Percentiles rank a stretch among this genome's conserved stretches.
phyloP scores from a whole-genome alignment of 2,888 invertebrate species.

The Vesta saturnalis region DNA sequence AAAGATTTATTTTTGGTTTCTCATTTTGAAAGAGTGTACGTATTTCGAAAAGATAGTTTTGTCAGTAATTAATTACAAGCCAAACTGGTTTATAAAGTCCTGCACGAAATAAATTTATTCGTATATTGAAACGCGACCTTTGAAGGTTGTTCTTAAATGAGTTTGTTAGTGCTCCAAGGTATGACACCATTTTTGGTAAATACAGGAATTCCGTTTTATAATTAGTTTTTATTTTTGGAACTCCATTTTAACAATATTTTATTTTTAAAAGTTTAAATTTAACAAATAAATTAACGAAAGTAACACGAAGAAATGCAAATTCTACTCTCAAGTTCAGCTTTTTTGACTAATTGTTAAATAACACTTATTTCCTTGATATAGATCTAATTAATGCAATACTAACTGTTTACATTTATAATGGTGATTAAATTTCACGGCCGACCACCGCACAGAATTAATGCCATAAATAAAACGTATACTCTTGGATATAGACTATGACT shows the following conservation, averaged over 20 bases:
- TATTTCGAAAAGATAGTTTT: neutral
- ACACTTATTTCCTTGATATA: no score
- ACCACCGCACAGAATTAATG: no score
- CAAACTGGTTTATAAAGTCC: conserved; percentile 4
- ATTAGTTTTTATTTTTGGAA: conserved; percentile 6
- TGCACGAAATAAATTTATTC: neutral
- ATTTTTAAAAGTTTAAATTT: neutral
- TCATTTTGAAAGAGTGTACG: neutral
- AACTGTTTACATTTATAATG: no score
- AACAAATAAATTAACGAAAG: no score
- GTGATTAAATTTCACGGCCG: no score
- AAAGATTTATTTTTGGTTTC: no score
- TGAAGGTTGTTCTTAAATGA: conserved; percentile 18
- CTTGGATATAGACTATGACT: no score
- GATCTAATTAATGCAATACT: no score
- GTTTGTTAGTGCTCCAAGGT: neutral
- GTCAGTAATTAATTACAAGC: neutral
- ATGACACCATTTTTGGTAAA: conserved; percentile 6
- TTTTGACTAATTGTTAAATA: no score
- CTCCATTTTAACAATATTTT: neutral
- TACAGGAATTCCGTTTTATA: conserved; percentile 8
- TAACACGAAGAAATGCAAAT: no score
- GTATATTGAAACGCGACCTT: conserved; percentile 15
- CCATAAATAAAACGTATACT: no score
- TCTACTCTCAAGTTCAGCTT: no score